Evolutionary conservation across 2,113 vertebrate species (phyloP).

Genomic region (Microcebus tavaratra): DNA sequence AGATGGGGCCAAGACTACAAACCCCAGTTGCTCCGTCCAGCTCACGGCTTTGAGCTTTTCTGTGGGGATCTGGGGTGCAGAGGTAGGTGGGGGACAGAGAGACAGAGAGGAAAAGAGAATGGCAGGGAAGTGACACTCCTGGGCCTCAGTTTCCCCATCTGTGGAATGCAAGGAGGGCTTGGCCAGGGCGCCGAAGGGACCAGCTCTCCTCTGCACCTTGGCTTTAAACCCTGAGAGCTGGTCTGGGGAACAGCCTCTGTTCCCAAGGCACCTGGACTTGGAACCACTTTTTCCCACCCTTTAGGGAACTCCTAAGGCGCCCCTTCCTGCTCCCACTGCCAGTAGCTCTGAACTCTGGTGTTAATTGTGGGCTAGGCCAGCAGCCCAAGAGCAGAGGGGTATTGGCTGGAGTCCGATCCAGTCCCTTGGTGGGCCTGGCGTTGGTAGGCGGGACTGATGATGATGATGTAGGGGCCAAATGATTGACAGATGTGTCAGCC

Average conservation of each 20-base stretch:
- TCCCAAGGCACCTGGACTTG: neutral
- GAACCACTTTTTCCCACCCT: neutral
- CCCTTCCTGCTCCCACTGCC: neutral
- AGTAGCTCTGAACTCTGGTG: neutral
- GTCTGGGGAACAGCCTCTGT: neutral
- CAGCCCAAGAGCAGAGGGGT: no score
- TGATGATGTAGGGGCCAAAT: neutral
- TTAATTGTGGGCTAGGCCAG: neutral
- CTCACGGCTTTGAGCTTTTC: neutral
- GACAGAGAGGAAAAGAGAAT: neutral
- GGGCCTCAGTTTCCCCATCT: neutral
- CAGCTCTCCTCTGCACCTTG: neutral
- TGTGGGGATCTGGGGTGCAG: neutral
- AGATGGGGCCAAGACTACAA: neutral
- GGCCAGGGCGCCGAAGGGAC: rapidly evolving
- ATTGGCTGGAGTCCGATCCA: neutral
- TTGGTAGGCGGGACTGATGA: neutral
- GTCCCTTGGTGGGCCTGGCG: neutral
- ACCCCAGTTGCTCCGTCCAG: rapidly evolving
- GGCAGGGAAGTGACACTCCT: neutral
- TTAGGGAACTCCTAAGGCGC: neutral
- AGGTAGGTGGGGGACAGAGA: neutral
- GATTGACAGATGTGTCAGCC: neutral
- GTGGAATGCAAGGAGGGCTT: neutral
- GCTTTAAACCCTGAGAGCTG: no score